These are phyloP conservation scores for Limenitis camilla DNA, from an alignment of 2,888 invertebrate species.

Conservation along the genomic window DNA sequence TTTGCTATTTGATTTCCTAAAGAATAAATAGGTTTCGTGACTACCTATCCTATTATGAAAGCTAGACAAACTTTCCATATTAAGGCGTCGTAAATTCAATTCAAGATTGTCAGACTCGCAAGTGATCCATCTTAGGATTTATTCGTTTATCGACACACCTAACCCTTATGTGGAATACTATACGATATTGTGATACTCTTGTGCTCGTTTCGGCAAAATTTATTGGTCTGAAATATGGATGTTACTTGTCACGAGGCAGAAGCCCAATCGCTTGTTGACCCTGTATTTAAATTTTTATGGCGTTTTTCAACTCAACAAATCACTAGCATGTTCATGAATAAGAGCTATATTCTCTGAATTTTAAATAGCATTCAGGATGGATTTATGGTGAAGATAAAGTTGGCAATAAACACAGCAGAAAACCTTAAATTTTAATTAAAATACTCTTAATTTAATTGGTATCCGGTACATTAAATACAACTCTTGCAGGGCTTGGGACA, in stretches of 20 bases:
- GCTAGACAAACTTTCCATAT: conserved; percentile 7
- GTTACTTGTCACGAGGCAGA: conserved; percentile 8
- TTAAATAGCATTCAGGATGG: no score
- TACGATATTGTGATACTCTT: conserved; percentile 13
- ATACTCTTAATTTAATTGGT: neutral
- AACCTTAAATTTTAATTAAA: neutral
- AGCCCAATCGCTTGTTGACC: neutral
- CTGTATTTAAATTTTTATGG: neutral
- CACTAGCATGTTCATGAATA: no score
- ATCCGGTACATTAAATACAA: neutral
- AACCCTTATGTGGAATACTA: conserved; percentile 13
- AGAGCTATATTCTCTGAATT: no score
- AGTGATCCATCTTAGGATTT: conserved; percentile 13
- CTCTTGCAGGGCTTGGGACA: neutral
- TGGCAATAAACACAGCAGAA: neutral
- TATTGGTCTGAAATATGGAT: conserved; percentile 17
- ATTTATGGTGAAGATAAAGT: no score
- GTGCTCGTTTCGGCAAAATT: conserved; percentile 18
- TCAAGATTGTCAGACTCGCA: conserved; percentile 11
- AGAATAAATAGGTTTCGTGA: neutral
- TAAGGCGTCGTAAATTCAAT: conserved; percentile 11
- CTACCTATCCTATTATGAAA: conserved; percentile 3
- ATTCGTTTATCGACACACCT: conserved; percentile 17
- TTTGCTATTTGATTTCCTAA: neutral
- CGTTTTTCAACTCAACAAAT: neutral